These are phyloP conservation scores for Laticauda laticaudata DNA, from an alignment of 2,113 vertebrate genomes.

Conservation along the genomic window DNA sequence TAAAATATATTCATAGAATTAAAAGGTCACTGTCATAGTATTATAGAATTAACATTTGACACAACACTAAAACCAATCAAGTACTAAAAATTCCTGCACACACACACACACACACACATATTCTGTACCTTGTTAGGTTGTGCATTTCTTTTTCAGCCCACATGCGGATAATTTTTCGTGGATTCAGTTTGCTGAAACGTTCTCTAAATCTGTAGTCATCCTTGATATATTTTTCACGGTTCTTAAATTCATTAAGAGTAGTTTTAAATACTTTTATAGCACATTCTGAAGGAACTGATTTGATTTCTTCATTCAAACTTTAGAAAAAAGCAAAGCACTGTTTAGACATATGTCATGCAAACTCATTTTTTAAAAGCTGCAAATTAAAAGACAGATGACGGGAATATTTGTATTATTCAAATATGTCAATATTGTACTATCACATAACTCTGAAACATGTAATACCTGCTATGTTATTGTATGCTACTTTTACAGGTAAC, in stretches of 20 bases:
- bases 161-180: slow-evolving; percentile 92
- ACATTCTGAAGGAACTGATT: slow-evolving; percentile 84
- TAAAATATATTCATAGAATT: neutral
- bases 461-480: neutral
- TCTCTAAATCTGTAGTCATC: slow-evolving; percentile 98
- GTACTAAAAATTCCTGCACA: neutral
- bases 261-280: slow-evolving; percentile 98
- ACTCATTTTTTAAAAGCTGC: neutral
- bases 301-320: slow-evolving; percentile 76
- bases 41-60: neutral
- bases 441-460: neutral
- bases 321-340: neutral
- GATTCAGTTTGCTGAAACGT: slow-evolving; percentile 96
- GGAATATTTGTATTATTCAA: neutral
- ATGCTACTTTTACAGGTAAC: neutral
- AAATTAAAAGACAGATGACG: neutral
- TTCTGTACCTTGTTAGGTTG: slow-evolving; percentile 86
- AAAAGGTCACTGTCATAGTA: neutral
- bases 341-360: neutral
- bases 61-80: neutral
- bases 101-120: too few species aligned
- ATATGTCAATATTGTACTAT: neutral
- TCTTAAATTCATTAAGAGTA: slow-evolving; percentile 97
- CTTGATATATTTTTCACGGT: slow-evolving; percentile 97
- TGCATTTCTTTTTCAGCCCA: slow-evolving; percentile 99